A percentile compares a stretch with the other conserved stretches of the same genome.
Evolutionary conservation across 2,888 invertebrate species (phyloP).

Genomic region (Mythimna ferrago): DNA sequence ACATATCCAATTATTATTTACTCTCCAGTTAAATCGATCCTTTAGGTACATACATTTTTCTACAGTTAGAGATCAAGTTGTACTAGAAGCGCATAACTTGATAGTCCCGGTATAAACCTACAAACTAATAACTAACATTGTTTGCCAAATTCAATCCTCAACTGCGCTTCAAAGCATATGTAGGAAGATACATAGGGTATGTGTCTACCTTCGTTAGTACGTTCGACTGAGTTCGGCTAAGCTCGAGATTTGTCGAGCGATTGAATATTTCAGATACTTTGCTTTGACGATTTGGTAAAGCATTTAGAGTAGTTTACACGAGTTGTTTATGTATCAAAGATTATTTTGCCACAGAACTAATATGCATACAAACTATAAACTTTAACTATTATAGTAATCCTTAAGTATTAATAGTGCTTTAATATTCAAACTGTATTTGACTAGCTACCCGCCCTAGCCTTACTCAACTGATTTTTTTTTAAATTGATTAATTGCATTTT

Average conservation of each 20-base stretch:
- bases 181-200: slow-evolving; percentile 10
- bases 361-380: too few species aligned
- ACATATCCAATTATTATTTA: neutral
- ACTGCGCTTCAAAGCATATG: slow-evolving; percentile 18
- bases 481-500: too few species aligned
- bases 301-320: too few species aligned
- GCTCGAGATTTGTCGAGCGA: slow-evolving; percentile 3
- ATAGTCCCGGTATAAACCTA: neutral
- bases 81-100: slow-evolving; percentile 4
- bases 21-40: neutral
- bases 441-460: too few species aligned
- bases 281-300: neutral
- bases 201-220: slow-evolving; percentile 32
- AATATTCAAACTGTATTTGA: too few species aligned
- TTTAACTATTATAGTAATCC: too few species aligned
- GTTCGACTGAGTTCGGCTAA: slow-evolving; percentile 18
- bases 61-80: neutral
- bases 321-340: neutral
- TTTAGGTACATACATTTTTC: neutral
- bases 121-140: slow-evolving; percentile 28
- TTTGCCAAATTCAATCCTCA: slow-evolving; percentile 39
- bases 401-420: too few species aligned
- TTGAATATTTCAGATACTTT: slow-evolving; percentile 19
- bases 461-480: too few species aligned
- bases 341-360: neutral